Conservation (phyloP, 2,113 vertebrate genomes). For the Hassar affinis region DNA sequence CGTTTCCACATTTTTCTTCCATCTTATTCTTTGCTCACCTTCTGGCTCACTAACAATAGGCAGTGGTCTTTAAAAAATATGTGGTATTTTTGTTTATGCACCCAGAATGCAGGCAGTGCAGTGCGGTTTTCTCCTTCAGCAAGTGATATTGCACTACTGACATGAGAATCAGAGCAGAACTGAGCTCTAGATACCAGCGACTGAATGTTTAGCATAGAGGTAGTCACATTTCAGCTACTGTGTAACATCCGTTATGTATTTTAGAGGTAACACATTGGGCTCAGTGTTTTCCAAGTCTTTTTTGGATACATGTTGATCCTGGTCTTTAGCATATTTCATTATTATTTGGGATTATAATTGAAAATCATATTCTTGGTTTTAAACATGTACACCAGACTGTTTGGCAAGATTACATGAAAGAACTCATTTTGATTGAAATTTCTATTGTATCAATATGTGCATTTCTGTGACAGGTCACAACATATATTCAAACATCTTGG, state of each 20-base stretch:
- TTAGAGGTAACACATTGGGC: background rate
- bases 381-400: background rate
- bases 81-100: background rate
- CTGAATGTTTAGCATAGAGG: background rate
- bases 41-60: background rate
- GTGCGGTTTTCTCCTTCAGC: background rate
- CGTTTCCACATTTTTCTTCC: background rate
- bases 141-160: background rate
- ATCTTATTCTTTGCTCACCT: background rate
- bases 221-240: background rate
- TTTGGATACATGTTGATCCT: background rate
- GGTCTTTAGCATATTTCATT: background rate
- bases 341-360: background rate
- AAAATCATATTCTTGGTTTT: background rate
- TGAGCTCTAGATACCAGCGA: background rate
- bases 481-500: conserved; percentile 92
- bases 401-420: background rate
- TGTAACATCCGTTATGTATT: background rate
- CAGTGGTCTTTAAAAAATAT: background rate
- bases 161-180: background rate
- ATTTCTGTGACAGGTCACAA: conserved; percentile 77
- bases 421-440: background rate
- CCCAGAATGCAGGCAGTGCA: background rate
- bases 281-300: background rate
- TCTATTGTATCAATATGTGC: background rate